phyloP scores from a whole-genome alignment of 2,797 vertebrate species.

The Jordanella pulchra region DNA sequence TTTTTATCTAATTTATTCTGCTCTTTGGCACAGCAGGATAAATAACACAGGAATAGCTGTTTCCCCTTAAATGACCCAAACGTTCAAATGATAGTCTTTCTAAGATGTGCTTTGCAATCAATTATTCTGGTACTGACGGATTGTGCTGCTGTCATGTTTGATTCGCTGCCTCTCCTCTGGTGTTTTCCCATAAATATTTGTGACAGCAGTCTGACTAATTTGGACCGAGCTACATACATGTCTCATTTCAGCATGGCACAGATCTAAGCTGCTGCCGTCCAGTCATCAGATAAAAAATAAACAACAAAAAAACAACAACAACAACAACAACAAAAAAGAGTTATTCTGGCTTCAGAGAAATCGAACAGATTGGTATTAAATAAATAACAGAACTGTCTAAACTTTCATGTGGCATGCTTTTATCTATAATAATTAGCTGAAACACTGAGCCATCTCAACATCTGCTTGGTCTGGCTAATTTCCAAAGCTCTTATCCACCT shows the following conservation, averaged over 20 bases:
- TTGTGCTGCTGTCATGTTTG: neutral
- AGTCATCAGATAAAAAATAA: neutral
- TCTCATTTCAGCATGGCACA: neutral
- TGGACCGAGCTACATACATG: neutral
- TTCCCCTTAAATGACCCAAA: neutral
- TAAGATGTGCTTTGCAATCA: neutral
- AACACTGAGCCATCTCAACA: neutral
- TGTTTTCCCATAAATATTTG: neutral
- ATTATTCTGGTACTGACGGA: neutral
- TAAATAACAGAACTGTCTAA: conserved; percentile 1
- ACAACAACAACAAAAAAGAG: neutral
- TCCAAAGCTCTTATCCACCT: conserved; percentile 1
- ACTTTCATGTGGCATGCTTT: neutral
- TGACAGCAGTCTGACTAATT: neutral
- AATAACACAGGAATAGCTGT: neutral
- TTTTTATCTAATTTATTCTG: neutral
- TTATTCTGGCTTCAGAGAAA: neutral
- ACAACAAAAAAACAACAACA: neutral
- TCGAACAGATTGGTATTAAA: neutral
- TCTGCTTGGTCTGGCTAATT: neutral
- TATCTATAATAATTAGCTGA: conserved; percentile 1
- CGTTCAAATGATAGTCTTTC: neutral
- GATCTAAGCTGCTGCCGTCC: neutral
- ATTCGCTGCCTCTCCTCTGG: neutral
- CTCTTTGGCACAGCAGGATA: neutral